Conservation (phyloP, 2,888 invertebrate species). For the Lucinisca nassula region DNA sequence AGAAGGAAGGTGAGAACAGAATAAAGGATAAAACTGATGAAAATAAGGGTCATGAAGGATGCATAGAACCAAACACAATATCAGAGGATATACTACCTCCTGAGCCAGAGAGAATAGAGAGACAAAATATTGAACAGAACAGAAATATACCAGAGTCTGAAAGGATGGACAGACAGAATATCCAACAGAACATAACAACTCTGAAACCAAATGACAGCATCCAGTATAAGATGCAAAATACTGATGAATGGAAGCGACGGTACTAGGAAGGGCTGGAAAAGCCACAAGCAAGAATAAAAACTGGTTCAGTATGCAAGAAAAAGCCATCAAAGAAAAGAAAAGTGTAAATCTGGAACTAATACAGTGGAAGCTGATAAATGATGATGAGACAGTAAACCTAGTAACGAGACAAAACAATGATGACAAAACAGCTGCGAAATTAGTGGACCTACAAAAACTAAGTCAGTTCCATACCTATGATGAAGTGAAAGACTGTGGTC, state of each 20-base stretch:
- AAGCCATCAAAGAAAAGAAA: constrained; percentile 27
- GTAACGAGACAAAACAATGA: neutral
- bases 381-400: neutral
- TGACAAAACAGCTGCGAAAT: constrained; percentile 23
- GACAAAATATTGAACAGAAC: too few species aligned
- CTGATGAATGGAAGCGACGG: constrained; percentile 41
- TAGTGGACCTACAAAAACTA: constrained; percentile 31
- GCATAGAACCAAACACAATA: too few species aligned
- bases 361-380: constrained; percentile 22
- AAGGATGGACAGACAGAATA: neutral
- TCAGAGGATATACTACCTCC: too few species aligned
- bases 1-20: too few species aligned
- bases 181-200: neutral
- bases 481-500: constrained; percentile 8
- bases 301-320: constrained; percentile 50
- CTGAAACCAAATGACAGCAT: constrained; percentile 41
- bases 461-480: too few species aligned
- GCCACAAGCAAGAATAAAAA: constrained; percentile 42
- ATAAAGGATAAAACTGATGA: too few species aligned
- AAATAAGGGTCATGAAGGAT: too few species aligned
- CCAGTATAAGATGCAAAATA: too few species aligned
- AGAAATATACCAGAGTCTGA: too few species aligned
- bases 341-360: constrained; percentile 35
- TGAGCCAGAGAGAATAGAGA: too few species aligned
- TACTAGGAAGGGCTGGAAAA: constrained; percentile 55